phyloP scores from a whole-genome alignment of 2,888 invertebrate genomes.

The Linnaemya vulpina region DNA sequence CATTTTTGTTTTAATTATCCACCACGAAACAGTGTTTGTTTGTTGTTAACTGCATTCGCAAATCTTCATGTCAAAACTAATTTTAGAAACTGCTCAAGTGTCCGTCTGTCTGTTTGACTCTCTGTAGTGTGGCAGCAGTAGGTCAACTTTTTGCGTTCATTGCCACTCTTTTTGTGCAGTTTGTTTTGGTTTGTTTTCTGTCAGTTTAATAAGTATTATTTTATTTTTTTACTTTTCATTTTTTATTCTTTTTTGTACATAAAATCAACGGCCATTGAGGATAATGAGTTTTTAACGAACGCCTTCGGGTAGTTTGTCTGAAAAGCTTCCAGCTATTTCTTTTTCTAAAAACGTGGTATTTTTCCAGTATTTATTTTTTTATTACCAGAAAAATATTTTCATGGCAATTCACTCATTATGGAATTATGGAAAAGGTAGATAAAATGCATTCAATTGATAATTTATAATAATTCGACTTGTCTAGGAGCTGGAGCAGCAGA shows the following conservation, averaged over 20 bases:
- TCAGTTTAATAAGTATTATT: background rate
- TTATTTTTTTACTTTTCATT: no score
- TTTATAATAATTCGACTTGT: no score
- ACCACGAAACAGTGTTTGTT: background rate
- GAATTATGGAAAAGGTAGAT: no score
- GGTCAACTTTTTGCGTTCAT: background rate
- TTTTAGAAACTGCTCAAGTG: conserved; percentile 6
- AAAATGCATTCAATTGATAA: no score
- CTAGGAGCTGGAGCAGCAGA: no score
- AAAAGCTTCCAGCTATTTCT: background rate
- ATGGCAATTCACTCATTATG: no score
- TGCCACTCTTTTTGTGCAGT: conserved; percentile 1
- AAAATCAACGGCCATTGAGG: background rate
- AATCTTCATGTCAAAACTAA: conserved; percentile 15
- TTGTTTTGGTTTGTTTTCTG: background rate
- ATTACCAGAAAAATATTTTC: no score
- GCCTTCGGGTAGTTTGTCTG: background rate
- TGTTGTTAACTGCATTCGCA: conserved; percentile 40
- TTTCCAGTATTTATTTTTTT: no score
- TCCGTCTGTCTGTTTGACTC: background rate
- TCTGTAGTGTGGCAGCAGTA: background rate
- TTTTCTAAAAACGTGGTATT: no score
- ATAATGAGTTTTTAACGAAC: conserved; percentile 44
- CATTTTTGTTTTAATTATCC: background rate
- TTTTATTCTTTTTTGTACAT: background rate